Base-by-base conservation (phyloP, 1,140 invertebrate species). In the Cyrtorhinus lividipennis region DNA sequence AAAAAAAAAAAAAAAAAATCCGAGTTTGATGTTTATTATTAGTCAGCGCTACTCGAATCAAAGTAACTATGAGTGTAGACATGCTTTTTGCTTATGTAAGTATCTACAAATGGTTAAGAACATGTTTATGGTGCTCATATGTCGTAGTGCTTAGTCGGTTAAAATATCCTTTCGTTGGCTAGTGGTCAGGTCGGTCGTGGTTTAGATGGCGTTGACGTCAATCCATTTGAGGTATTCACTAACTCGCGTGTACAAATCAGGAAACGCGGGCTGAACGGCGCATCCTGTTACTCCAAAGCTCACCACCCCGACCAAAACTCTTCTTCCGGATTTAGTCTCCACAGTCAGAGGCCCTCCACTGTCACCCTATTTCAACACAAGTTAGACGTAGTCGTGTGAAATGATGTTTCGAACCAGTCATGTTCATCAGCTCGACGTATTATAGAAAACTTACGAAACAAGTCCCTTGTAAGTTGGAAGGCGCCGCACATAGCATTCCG, bases 251-350 rank as follows among this genome's bases (percentile, higher is more conserved):
- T 74, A 75, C 1, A 74, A 66, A 61, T 73, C 74, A 23, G 74
- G 74, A 68, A 72, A 73, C 8, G 69, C 69, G 8, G 73, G 73
- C 18, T 72, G 65, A 1, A 74, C 63, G 1, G 73, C 72, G 65
- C 73, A 74, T 1, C 73, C 73, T 18, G 71, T 73, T 24, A 75
- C 72, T n/a, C 73, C 73, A 64, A 73, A 74, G 62, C 72, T 74
- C 8, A 74, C 73, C 13, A 75, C 65, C 24, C 73, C 73, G 12
- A 73, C 61, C 3, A 75, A 26, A n/a, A 69, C 66, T 62, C 67
- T 66, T 10, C 57, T 59, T 23, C 69, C 69, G 12, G 68, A 63
- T 46, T 68, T 67, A 3, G 67, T 63, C 61, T 70, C 64, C 1
- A 70, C 60, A 1, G 71, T 71, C 57, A 74, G 62, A 18, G 73